Conservation (phyloP, 2,888 invertebrate species). For the Empis stercorea region DNA sequence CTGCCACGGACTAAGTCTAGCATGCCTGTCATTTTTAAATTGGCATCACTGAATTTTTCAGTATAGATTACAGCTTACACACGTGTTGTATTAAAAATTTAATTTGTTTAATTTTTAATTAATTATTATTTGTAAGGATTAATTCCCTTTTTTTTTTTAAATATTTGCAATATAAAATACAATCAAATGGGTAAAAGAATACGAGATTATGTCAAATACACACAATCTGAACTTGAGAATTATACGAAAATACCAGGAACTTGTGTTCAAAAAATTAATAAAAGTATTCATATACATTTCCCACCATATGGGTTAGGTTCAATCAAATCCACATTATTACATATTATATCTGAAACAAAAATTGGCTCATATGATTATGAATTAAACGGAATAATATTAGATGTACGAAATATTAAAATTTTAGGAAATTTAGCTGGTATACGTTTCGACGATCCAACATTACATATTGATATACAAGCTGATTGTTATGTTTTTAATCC, state of each 20-base stretch:
- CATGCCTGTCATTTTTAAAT: no score
- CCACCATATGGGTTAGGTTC: constrained; percentile 40
- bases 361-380: constrained; percentile 40
- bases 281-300: constrained; percentile 38
- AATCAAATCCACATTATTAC: constrained; percentile 37
- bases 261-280: constrained; percentile 38
- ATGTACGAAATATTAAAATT: constrained; percentile 46
- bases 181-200: constrained; percentile 30
- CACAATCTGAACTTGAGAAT: constrained; percentile 35
- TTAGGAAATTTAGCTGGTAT: constrained; percentile 37
- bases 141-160: no score
- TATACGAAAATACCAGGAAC: constrained; percentile 38
- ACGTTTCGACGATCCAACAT: constrained; percentile 40
- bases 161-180: no score
- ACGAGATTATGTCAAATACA: constrained; percentile 32
- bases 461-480: constrained; percentile 46
- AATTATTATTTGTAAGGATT: no score
- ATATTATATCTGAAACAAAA: constrained; percentile 32
- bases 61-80: no score
- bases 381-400: constrained; percentile 46
- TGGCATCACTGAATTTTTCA: no score
- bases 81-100: no score
- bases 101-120: no score
- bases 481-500: constrained; percentile 54
- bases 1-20: no score